Base-by-base conservation (phyloP, 2,888 invertebrate species). In the Hyposoter dolosus region DNA sequence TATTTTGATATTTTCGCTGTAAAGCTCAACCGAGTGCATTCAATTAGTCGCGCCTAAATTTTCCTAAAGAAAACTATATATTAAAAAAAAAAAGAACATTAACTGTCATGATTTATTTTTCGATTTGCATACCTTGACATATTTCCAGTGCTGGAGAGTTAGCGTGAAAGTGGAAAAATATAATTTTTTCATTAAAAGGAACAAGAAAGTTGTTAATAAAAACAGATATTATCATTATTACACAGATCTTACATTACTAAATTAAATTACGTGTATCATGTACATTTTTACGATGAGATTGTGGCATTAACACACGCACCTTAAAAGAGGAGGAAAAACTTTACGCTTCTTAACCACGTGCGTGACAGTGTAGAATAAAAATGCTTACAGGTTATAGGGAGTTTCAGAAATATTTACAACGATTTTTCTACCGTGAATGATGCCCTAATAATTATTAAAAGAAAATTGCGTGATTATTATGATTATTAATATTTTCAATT, bases 141-240 rank as follows among this genome's bases (percentile, higher is more conserved):
- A 97, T 95, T 96, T 97, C 97, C 97, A 97, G 95, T 97, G 97
- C 97, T 97, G 95, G 94, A 43, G 32, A 87, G 89, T 88, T 91
- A 93, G 94, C 95, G 93, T 94, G 94, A 94, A 94, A 32, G 91
- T 90, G 92, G 90, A 90, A 91, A 91, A 94, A 66, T 5, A 15
- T 28, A 83, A 35, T 63, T 74, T 69, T 40, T 80, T 83, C 17
- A 82, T 86, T 83, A 43, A 80, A 60, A 53, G 63, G 75, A 85
- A 69, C 10, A 45, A 65, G 23, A 53, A 19, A 50, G 23, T 72
- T 23, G 17, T 78, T 83, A 78, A 71, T 53, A 40, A 6, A 47
- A 40, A 23, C 71, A 77, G 12, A 80, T 12, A 69, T 40, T 35
- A 81, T 77, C 19, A 74, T 80, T 75, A 56, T 84, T 75, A 83